These are phyloP conservation scores for Mola mola DNA, from an alignment of 2,113 vertebrate genomes.

Conservation along the genomic window DNA sequence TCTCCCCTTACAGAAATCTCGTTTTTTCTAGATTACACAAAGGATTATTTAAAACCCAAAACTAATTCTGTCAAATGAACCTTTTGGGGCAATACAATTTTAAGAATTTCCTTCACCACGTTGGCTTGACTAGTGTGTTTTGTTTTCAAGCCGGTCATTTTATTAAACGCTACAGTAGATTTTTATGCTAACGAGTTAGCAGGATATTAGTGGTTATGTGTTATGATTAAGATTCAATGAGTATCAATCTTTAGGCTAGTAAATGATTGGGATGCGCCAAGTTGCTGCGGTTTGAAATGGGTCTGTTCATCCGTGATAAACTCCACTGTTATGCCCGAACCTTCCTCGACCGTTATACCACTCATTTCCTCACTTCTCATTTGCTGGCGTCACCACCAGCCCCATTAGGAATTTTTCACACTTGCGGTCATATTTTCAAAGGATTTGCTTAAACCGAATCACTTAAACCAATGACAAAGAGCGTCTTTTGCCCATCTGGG, in stretches of 20 bases:
- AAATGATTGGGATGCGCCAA: background rate
- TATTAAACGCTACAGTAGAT: background rate
- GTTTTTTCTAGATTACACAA: too few species aligned
- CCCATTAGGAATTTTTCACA: too few species aligned
- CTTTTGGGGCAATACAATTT: too few species aligned
- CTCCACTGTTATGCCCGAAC: conserved; percentile 13
- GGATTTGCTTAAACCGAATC: too few species aligned
- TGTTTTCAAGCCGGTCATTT: conserved; percentile 30
- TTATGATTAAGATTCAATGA: background rate
- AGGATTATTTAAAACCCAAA: too few species aligned
- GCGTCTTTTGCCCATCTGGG: background rate
- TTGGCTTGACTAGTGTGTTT: conserved; percentile 9
- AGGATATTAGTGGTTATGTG: background rate
- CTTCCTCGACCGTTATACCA: background rate
- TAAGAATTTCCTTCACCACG: conserved; percentile 10
- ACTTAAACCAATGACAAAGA: background rate
- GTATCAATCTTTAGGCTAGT: background rate
- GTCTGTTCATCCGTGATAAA: background rate
- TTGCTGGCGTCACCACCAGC: background rate
- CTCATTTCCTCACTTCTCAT: background rate
- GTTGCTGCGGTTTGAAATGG: background rate
- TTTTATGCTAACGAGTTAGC: conserved; percentile 5
- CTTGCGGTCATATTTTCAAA: too few species aligned
- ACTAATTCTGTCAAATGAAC: too few species aligned
- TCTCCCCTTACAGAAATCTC: too few species aligned